Evolutionary conservation across 2,888 invertebrate species (phyloP), one percentile per base, ranked within the genome.

Genomic region (Athalia rosae): DNA sequence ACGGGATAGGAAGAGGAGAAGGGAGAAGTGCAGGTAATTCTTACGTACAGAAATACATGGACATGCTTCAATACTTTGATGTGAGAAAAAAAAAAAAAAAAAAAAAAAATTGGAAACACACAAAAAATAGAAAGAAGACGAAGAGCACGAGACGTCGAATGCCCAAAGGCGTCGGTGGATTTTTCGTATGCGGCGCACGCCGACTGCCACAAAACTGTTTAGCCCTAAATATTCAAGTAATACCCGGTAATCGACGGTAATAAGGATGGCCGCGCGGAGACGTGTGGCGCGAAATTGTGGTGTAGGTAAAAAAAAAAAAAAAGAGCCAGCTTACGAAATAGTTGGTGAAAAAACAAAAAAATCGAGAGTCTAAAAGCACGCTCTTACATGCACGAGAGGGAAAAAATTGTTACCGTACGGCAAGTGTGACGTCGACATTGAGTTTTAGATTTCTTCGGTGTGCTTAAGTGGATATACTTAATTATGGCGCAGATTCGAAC

Each of bases 191-290:
- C 87, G 79, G 84, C 81, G 81, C 85, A 84, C 84, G 84, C 80
- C 79, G 80, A 81, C 76, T 81, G 80, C 80, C 81, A 79, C 80
- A 80, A 79, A 73, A 76, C 78, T 85, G 84, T 86, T 87, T 87
- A 87, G 85, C 84, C 82, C 84, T 85, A 87, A 87, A 87, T 86
- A 87, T 84, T 83, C 81, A 83, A 84, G 82, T 87, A 87, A 87
- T 86, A 83, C 79, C 81, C 81, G 80, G 83, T 87, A 87, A 87
- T 87, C 85, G 84, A 78, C 81, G 83, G 82, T 86, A 85, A 87
- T 86, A 82, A 85, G 84, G 83, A 76, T 78, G 78, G 28, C 28
- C 28, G 28, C 28, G 28, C 28, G 28, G 80, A 79, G 28, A 53
- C 43, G 43, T 56, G 45, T 56, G 50, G 7, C 56, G 56, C 58